phyloP scores from a whole-genome alignment of 35 echinoderm and acorn worm genomes.

The Holothuria glaberrima region DNA sequence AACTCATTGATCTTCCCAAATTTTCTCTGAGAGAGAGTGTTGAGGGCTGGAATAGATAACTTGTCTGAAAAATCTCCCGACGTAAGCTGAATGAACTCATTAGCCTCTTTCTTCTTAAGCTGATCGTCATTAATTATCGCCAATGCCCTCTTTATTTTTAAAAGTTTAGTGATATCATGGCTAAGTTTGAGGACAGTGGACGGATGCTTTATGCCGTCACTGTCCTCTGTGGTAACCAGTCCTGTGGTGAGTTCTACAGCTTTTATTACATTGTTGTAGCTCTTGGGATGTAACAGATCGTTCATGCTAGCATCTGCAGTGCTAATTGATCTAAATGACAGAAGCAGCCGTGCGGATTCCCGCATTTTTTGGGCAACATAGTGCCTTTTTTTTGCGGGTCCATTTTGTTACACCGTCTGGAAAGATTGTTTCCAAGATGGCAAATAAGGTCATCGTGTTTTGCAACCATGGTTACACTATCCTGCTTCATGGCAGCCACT shows the following conservation, averaged over 20 bases:
- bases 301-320: background rate
- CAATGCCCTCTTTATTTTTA: background rate
- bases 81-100: slow-evolving; percentile 23
- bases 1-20: slow-evolving; percentile 21
- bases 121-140: background rate
- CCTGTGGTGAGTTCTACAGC: background rate
- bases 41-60: slow-evolving; percentile 14
- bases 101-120: background rate
- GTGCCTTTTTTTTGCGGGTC: background rate
- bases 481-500: background rate
- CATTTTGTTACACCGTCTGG: background rate
- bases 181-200: slow-evolving; percentile 27
- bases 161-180: slow-evolving; percentile 13
- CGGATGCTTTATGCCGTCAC: background rate
- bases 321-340: background rate
- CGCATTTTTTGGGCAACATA: slow-evolving; percentile 12
- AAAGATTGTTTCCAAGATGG: background rate
- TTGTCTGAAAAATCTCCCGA: slow-evolving; percentile 9
- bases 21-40: background rate
- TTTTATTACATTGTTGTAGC: background rate
- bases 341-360: background rate
- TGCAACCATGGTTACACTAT: background rate
- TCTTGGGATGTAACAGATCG: background rate
- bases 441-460: background rate
- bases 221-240: background rate